Base-by-base conservation (phyloP, 2,797 vertebrate species). In the Selene dorsalis region DNA sequence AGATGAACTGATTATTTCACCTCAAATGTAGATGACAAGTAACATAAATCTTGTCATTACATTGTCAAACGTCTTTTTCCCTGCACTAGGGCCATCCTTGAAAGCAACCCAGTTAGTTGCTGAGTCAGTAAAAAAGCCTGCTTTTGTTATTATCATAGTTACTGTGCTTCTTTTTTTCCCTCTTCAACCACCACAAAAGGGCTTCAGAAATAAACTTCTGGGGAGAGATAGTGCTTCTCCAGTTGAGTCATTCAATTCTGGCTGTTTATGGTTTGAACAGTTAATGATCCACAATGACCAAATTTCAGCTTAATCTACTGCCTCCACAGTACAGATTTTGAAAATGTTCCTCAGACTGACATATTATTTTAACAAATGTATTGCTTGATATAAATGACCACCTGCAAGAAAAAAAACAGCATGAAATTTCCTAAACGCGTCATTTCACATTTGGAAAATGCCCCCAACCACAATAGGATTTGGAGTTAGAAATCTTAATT, bases 111-210 rank as follows among this genome's bases (percentile, higher is more conserved):
- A 78, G 50, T n/a, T 58, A 35, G 45, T 50, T 76, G 61, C 69
- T 68, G 77, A 77, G 64, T 81, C 48, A 65, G 77, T 58, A 55
- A 74, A 50, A 74, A 69, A 80, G 62, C 12, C 11, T 57, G 60
- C 76, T 63, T 75, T 43, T 81, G 47, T 77, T 80, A 43, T 60
- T 60, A 70, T 64, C 80, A 61, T 64, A 79, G 50, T 28, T 17
- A 56, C 32, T 35, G 32, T 30, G 53, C 16, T 56, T 17, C 32
- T 30, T 53, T 56, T 2, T 28, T 55, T 60, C 69, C 52, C 12
- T 38, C 62, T 83, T 85, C 76, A 79, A 74, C 70, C 58, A 76
- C 45, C 35, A 45, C 10, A 67, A 75, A 75, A 64, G 50, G 14
- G 50, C 56, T 69, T 83, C 35, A 43, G 53, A 69, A 72, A 57